Percentiles rank a stretch among this genome's conserved stretches.
Conservation (phyloP, 2,113 vertebrate species). For the Corythoichthys haematopterus region DNA sequence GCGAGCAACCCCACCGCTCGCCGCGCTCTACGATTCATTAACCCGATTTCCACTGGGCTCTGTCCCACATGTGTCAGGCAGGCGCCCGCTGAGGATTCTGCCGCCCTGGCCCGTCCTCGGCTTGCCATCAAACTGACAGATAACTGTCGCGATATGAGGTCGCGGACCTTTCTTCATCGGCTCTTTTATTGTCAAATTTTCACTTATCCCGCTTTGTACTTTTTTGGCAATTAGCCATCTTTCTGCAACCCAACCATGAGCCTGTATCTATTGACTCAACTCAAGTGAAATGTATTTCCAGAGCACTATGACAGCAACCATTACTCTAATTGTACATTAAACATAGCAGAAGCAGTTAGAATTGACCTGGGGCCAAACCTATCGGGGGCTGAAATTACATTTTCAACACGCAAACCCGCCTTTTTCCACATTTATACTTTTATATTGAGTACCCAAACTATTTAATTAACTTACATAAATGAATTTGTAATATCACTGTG, state of each 20-base stretch:
- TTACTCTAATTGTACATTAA: too few relatives aligned
- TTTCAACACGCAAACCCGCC: too few relatives aligned
- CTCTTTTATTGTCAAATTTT: constrained; percentile 5
- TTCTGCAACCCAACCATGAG: neutral
- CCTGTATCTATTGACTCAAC: neutral
- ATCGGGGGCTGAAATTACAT: too few relatives aligned
- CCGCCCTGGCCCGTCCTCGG: constrained; percentile 9
- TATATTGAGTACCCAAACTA: too few relatives aligned
- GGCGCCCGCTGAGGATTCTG: constrained; percentile 49
- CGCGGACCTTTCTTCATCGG: neutral
- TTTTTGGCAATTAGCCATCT: neutral
- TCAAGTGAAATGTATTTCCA: too few relatives aligned
- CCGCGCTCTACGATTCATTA: constrained; percentile 61
- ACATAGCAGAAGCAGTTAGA: too few relatives aligned
- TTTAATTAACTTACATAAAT: too few relatives aligned
- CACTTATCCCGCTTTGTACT: neutral
- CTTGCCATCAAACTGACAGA: constrained; percentile 55
- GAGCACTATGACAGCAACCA: too few relatives aligned
- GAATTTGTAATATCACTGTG: too few relatives aligned
- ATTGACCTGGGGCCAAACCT: too few relatives aligned
- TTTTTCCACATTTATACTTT: too few relatives aligned
- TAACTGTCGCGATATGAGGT: constrained; percentile 55
- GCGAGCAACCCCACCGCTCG: constrained; percentile 50
- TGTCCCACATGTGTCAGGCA: constrained; percentile 68
- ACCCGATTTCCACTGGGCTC: constrained; percentile 66